A percentile compares a stretch with the other conserved stretches of the same genome.
Conservation (phyloP, 1,140 invertebrate genomes). For the Galendromus occidentalis region DNA sequence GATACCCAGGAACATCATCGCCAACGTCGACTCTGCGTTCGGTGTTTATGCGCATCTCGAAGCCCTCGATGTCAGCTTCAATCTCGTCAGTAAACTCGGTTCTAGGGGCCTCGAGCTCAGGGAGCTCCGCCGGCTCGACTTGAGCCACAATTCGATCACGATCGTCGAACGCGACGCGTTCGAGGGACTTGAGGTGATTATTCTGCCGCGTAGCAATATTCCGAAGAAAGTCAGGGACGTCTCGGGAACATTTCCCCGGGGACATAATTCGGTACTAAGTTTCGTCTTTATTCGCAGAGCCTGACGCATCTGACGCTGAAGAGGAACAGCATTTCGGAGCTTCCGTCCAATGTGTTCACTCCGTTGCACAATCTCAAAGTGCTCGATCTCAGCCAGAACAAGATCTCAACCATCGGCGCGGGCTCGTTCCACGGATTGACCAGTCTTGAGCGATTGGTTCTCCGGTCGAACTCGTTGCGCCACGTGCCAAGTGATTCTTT, state of each 20-base stretch:
- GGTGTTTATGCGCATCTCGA: conserved; percentile 62
- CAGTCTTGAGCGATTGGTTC: conserved; percentile 49
- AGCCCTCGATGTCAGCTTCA: conserved; percentile 59
- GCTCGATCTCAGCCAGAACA: conserved; percentile 64
- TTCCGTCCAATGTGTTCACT: conserved; percentile 51
- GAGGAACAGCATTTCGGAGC: conserved; percentile 54
- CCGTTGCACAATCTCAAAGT: conserved; percentile 53
- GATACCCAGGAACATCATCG: conserved; percentile 62
- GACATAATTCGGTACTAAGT: no score
- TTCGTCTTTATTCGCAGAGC: neutral
- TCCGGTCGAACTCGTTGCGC: conserved; percentile 62
- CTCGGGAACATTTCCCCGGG: no score
- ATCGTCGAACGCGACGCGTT: neutral
- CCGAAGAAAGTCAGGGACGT: no score
- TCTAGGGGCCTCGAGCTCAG: conserved; percentile 45
- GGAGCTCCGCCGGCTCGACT: neutral
- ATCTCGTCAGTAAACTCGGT: conserved; percentile 50
- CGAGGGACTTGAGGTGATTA: neutral
- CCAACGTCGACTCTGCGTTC: conserved; percentile 61
- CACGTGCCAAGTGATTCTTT: conserved; percentile 40
- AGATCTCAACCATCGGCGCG: conserved; percentile 53
- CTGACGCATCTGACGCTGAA: conserved; percentile 38
- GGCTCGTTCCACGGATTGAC: conserved; percentile 53
- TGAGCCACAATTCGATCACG: neutral
- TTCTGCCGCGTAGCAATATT: no score